Evolutionary conservation across 2,797 vertebrate genomes (phyloP).

Genomic region (Gorsachius magnificus): DNA sequence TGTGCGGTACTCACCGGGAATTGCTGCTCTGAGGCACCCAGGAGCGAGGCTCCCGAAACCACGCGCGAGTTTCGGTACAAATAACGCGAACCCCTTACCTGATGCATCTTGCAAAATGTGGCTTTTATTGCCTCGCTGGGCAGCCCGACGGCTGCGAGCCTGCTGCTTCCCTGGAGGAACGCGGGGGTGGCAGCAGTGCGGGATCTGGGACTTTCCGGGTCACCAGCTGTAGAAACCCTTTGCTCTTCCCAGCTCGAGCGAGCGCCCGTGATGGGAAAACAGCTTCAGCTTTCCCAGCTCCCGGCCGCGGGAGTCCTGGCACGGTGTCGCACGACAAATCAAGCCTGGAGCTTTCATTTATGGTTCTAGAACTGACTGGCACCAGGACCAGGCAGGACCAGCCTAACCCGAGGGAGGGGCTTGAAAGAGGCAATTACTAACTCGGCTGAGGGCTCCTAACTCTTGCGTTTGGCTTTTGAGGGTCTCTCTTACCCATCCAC

Average conservation of each 20-base stretch:
- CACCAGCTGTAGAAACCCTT: no score
- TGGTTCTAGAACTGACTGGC: background rate
- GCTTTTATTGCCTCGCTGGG: background rate
- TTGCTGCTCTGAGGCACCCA: background rate
- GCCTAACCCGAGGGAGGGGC: background rate
- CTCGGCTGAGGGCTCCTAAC: background rate
- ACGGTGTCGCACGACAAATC: accelerated
- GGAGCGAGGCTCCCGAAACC: no score
- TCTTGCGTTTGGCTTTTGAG: accelerated
- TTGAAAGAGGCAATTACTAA: background rate
- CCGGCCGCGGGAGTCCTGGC: background rate
- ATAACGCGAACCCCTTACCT: background rate
- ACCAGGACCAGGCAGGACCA: background rate
- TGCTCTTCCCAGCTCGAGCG: background rate
- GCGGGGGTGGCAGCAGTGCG: background rate
- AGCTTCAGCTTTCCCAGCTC: background rate
- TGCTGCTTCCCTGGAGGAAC: accelerated
- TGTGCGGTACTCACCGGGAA: accelerated
- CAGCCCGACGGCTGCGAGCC: background rate
- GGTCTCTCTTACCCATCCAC: background rate
- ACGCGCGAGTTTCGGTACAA: background rate
- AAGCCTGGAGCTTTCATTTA: background rate
- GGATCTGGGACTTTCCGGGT: background rate
- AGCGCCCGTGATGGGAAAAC: accelerated
- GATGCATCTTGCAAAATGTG: background rate